Base-by-base conservation (phyloP, 2,888 invertebrate species). In the Tetheella fluctuosa region DNA sequence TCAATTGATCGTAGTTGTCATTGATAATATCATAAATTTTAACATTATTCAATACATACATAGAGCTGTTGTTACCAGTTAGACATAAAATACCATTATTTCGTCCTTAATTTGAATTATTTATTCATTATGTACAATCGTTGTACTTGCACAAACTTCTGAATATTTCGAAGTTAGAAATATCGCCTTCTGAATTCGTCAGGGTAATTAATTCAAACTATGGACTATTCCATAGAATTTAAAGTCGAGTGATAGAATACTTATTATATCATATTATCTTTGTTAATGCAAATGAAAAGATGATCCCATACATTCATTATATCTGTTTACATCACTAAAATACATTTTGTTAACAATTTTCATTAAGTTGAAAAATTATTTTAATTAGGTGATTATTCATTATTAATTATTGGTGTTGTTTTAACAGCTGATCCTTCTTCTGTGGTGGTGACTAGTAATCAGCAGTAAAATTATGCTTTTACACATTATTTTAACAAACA, bases 61-160 rank as follows among this genome's bases (percentile, higher is more conserved):
- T 83, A 84, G 79, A 79, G 82, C 81, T 77, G 79, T 89, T 89
- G 91, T 91, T 91, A 91, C 91, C 91, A 91, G 74, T 82, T 88
- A 89, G 85, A 79, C 77, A 71, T 85, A 81, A 77, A 78, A 60
- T 68, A 75, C n/a, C 59, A 64, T 69, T 59, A 66, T 63, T 67
- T 68, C 62, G 74, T 76, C 79, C 77, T 61, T 79, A 80, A 73
- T 79, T 80, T 80, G 80, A 79, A 80, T 80, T 79, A 75, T 71
- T 79, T 79, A 74, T 74, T 71, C 39, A 20, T 17, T 30, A 17
- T 34, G 34, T 34, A 13, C 2, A 2, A 13, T 34, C 3, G 34
- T 34, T 2, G 13, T 4, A 28, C 30, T 55, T 55, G 20, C 55
- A 30, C 13, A 17, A 30, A 54, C 10, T 42, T 7, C 48, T 42